Conservation (phyloP, 2,888 invertebrate species). For the Leucophenga montana region DNA sequence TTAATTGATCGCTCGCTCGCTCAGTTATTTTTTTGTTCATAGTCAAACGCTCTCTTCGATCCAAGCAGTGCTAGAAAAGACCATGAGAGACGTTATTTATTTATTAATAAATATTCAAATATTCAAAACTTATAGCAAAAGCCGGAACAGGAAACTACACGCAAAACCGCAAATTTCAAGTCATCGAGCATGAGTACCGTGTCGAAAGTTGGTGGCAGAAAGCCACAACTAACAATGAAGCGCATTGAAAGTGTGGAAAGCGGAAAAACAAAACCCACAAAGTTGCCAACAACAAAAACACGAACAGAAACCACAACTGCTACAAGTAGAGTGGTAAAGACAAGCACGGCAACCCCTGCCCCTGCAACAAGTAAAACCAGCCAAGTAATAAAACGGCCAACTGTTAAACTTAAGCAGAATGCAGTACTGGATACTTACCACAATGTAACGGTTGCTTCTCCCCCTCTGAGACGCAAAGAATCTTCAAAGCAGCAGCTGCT, state of each 20-base stretch:
- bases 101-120: constrained; percentile 30
- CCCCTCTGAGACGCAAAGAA: constrained; percentile 64
- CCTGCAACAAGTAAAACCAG: constrained; percentile 38
- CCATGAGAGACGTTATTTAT: no score
- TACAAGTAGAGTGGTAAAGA: constrained; percentile 31
- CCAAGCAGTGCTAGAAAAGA: no score
- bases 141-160: constrained; percentile 38
- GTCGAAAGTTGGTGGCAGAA: constrained; percentile 29
- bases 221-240: constrained; percentile 34
- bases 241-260: constrained; percentile 46
- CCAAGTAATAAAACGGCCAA: constrained; percentile 20
- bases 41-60: no score
- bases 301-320: constrained; percentile 15
- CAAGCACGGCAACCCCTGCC: constrained; percentile 40
- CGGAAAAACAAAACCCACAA: constrained; percentile 44
- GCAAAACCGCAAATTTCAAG: constrained; percentile 45
- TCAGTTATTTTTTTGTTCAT: no score
- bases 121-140: constrained; percentile 35
- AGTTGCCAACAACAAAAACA: constrained; percentile 27
- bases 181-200: constrained; percentile 44
- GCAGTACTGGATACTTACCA: constrained; percentile 69
- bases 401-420: constrained; percentile 61
- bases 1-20: no score
- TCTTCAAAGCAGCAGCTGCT: neutral
- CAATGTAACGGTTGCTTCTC: constrained; percentile 72